Percentiles rank a stretch among this genome's conserved stretches.
These are phyloP conservation scores for Rhimphoctona megacephalus DNA, from an alignment of 2,888 invertebrate genomes.

Conservation along the genomic window DNA sequence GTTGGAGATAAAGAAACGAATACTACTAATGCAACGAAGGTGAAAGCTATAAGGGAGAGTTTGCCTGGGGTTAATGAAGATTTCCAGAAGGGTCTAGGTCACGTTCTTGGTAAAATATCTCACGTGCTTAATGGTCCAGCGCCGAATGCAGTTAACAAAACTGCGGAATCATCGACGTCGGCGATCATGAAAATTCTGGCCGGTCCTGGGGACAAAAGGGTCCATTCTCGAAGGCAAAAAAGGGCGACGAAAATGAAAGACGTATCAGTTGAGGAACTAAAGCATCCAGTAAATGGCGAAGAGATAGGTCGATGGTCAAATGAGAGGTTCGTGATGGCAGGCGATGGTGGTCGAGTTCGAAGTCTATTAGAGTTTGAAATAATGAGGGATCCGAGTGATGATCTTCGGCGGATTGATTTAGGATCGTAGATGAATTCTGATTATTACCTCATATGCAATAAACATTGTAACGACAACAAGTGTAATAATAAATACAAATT, in stretches of 20 bases:
- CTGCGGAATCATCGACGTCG: constrained; percentile 33
- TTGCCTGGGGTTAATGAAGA: constrained; percentile 70
- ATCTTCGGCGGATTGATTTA: constrained; percentile 18
- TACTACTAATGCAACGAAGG: constrained; percentile 19
- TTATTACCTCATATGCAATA: constrained; percentile 32
- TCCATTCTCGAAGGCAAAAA: constrained; percentile 48
- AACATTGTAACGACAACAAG: constrained; percentile 9
- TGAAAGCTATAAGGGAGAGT: constrained; percentile 56
- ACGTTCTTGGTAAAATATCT: constrained; percentile 63
- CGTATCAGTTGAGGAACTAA: constrained; percentile 24
- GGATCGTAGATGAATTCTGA: constrained; percentile 14
- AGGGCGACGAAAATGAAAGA: constrained; percentile 1
- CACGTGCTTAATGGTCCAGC: constrained; percentile 2
- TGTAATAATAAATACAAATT: constrained; percentile 42
- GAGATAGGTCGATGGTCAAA: constrained; percentile 72
- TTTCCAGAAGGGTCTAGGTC: constrained; percentile 68
- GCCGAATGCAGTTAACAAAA: neutral
- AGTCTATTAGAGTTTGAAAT: constrained; percentile 72
- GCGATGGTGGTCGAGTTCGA: constrained; percentile 69
- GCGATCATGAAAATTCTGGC: constrained; percentile 56
- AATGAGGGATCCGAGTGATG: constrained; percentile 49
- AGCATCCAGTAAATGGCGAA: constrained; percentile 43
- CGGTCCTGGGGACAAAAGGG: constrained; percentile 60
- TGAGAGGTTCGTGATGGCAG: constrained; percentile 66
- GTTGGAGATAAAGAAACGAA: constrained; percentile 34